phyloP scores from a whole-genome alignment of 1,140 invertebrate species.

The Stegodyphus mimosarum region DNA sequence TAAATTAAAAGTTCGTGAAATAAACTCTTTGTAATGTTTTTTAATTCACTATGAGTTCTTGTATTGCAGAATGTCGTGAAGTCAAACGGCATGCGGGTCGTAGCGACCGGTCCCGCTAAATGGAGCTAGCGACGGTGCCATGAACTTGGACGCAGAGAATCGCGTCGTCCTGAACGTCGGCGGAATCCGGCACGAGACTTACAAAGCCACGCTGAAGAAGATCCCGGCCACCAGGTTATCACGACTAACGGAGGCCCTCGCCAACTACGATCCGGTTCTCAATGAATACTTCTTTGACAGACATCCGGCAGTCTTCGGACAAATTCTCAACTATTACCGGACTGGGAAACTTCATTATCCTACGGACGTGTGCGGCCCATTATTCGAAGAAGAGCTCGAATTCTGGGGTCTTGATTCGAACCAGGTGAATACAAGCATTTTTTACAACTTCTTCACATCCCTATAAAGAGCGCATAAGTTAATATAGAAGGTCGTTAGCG shows the following conservation, averaged over 20 bases:
- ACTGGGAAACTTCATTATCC: constrained; percentile 98
- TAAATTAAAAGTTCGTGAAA: too few species aligned
- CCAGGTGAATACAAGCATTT: constrained; percentile 66
- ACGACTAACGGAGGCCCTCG: constrained; percentile 83
- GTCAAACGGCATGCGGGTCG: too few species aligned
- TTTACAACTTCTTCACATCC: too few species aligned
- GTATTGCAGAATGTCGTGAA: too few species aligned
- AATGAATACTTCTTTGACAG: constrained; percentile 88
- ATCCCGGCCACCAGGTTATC: constrained; percentile 87
- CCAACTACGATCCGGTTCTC: constrained; percentile 88
- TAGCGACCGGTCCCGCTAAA: too few species aligned
- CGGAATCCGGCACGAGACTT: constrained; percentile 81
- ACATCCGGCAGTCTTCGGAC: constrained; percentile 83
- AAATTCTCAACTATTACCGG: constrained; percentile 87
- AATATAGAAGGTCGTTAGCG: too few species aligned
- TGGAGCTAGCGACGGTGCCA: neutral
- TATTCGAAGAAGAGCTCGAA: constrained; percentile 94
- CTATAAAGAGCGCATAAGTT: too few species aligned
- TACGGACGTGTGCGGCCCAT: constrained; percentile 95
- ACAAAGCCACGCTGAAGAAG: constrained; percentile 88
- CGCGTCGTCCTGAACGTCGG: constrained; percentile 78
- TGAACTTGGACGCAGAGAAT: constrained; percentile 70
- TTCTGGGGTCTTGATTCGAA: constrained; percentile 95
- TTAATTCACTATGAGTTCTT: too few species aligned
- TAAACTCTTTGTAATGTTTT: too few species aligned